phyloP scores from a whole-genome alignment of 1,140 invertebrate species.

The Tenebrio molitor region DNA sequence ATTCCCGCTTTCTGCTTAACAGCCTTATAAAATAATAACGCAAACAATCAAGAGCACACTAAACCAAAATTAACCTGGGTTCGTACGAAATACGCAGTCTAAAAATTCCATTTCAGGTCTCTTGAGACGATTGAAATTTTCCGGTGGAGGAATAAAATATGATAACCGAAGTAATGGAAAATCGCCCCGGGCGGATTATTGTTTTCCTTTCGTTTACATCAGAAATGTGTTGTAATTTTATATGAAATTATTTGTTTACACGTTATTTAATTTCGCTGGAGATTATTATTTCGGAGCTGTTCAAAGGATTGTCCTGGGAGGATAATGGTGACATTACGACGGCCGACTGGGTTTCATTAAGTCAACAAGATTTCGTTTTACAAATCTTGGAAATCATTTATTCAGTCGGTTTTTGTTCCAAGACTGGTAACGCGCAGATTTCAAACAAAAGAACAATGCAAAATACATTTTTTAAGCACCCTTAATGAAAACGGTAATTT shows the following conservation, averaged over 20 bases:
- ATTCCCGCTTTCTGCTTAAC: neutral
- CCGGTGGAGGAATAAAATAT: neutral
- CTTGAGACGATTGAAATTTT: neutral
- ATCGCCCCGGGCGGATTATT: conserved; percentile 2
- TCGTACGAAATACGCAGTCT: neutral
- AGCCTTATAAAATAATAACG: conserved; percentile 3
- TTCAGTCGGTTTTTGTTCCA: no score
- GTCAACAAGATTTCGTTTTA: no score
- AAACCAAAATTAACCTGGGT: neutral
- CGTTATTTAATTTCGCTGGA: conserved; percentile 11
- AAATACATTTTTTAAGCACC: no score
- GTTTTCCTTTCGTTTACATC: conserved; percentile 1
- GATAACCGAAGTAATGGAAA: conserved; percentile 5
- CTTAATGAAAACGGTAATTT: no score
- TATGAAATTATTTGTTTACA: neutral
- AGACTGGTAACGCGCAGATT: no score
- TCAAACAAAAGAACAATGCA: no score
- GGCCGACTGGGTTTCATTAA: no score
- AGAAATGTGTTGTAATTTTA: neutral
- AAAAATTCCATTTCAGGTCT: neutral
- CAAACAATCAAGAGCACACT: neutral
- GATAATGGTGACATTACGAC: no score
- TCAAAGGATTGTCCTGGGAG: no score
- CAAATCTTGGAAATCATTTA: no score
- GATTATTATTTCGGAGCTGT: no score